Percentiles rank a stretch among this genome's conserved stretches.
Conservation (phyloP, 2,888 invertebrate species). For the Drosophila quasianomalipes region DNA sequence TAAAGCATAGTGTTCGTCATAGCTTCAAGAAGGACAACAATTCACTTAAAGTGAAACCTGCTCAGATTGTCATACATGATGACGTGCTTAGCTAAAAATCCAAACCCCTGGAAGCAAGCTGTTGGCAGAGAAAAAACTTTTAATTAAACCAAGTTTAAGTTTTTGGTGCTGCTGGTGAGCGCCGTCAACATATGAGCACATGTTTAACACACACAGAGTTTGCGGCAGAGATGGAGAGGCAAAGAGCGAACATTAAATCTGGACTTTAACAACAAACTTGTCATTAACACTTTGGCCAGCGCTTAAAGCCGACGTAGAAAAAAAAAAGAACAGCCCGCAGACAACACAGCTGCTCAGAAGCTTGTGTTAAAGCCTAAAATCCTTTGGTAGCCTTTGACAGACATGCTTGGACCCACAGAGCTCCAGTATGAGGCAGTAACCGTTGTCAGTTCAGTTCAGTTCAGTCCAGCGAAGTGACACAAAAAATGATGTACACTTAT, state of each 20-base stretch:
- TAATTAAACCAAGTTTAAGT: constrained; percentile 77
- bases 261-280: constrained; percentile 55
- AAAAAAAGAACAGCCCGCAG: constrained; percentile 15
- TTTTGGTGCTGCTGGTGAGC: constrained; percentile 56
- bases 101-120: not conserved
- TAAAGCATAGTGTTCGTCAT: not conserved
- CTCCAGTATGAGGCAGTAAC: constrained; percentile 23
- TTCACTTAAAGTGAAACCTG: not conserved
- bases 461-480: constrained; percentile 61
- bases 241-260: constrained; percentile 50
- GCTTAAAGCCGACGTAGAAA: constrained; percentile 26
- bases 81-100: not conserved
- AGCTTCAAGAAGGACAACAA: not conserved
- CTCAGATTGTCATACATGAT: not conserved
- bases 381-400: constrained; percentile 53
- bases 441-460: constrained; percentile 52
- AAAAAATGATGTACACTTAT: constrained; percentile 61
- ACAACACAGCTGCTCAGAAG: constrained; percentile 29
- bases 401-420: constrained; percentile 10
- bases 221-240: not conserved
- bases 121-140: constrained; percentile 48
- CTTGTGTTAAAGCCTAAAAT: constrained; percentile 65
- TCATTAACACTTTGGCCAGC: constrained; percentile 65
- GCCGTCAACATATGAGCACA: constrained; percentile 53
- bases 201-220: constrained; percentile 15